Base-by-base conservation (phyloP, 2,888 invertebrate species). In the Lasiommata megera region DNA sequence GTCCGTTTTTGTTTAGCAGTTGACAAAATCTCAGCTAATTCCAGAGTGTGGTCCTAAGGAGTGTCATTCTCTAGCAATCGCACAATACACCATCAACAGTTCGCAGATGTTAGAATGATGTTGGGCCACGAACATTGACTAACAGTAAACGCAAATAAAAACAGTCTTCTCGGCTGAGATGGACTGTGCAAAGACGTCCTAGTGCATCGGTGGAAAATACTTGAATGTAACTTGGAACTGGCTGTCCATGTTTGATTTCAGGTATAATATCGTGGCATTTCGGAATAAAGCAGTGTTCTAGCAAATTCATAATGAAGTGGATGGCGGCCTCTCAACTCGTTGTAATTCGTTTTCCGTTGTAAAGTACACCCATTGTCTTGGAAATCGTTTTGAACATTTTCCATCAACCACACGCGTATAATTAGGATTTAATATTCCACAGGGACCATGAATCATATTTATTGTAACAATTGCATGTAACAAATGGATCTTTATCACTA, bases 101-200 rank as follows among this genome's bases (percentile, higher is more conserved):
- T 71, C 63, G 54, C 18, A 68, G 34, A 12, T 66, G 63, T 63
- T 64, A 23, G 40, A 65, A 62, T 38, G 63, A 65, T 54, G 44
- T 71, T 61, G 69, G 67, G 11, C 70, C 72, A 61, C 65, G 67
- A n/a, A 79, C 71, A 70, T 74, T 73, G 17, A 74, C 62, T 56
- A 81, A 65, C 36, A 69, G 60, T 59, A 80, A 58, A 3, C 76
- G 72, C 41, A 79, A 70, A 69, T 76, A 77, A 23, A 23, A 23
- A 23, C 23, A 23, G 2, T 76, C 71, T 50, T 63, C 65, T 41
- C 73, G 66, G 58, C 64, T 78, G 17, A 75, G 74, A 72, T 76
- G 74, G 28, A 78, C 75, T 64, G 77, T 63, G 60, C 79, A 80
- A 61, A 79, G 56, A 3, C 74, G 68, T 12, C 74, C 74, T 14